A percentile compares a stretch with the other conserved stretches of the same genome.
Conservation (phyloP, 53 echinoderm and acorn worm species). For the Mesocentrotus franciscanus region DNA sequence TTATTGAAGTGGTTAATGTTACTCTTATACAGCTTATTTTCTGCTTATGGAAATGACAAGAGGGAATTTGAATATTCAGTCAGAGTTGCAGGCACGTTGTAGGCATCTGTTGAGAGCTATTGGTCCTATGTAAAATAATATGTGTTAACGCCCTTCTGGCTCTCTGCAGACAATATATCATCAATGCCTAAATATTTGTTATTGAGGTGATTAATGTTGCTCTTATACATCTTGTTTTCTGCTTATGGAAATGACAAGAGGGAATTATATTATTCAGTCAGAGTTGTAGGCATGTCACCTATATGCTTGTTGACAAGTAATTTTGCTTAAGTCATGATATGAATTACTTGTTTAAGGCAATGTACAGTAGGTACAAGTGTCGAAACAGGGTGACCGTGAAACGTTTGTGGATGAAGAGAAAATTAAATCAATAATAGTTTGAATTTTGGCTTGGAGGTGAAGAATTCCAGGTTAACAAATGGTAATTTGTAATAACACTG, state of each 20-base stretch:
- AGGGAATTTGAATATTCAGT: too few relatives aligned
- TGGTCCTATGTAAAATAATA: too few relatives aligned
- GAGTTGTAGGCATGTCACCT: background rate
- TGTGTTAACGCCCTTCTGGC: too few relatives aligned
- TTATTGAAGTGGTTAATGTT: too few relatives aligned
- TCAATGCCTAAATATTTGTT: too few relatives aligned
- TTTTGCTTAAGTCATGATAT: background rate
- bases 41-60: too few relatives aligned
- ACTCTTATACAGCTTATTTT: too few relatives aligned
- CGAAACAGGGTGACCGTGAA: background rate
- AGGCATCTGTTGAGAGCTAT: background rate
- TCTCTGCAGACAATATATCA: too few relatives aligned
- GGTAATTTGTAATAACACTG: too few relatives aligned
- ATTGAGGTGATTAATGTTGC: too few relatives aligned
- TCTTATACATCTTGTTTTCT: background rate
- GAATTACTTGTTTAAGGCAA: background rate
- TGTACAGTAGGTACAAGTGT: background rate
- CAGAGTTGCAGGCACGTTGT: too few relatives aligned
- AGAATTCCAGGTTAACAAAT: background rate
- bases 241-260: background rate
- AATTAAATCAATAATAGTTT: background rate
- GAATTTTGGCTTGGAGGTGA: background rate
- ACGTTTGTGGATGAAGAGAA: too few relatives aligned
- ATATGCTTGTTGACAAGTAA: background rate
- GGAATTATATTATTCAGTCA: background rate